Conservation (phyloP, 2,888 invertebrate genomes). For the Zygaena filipendulae region DNA sequence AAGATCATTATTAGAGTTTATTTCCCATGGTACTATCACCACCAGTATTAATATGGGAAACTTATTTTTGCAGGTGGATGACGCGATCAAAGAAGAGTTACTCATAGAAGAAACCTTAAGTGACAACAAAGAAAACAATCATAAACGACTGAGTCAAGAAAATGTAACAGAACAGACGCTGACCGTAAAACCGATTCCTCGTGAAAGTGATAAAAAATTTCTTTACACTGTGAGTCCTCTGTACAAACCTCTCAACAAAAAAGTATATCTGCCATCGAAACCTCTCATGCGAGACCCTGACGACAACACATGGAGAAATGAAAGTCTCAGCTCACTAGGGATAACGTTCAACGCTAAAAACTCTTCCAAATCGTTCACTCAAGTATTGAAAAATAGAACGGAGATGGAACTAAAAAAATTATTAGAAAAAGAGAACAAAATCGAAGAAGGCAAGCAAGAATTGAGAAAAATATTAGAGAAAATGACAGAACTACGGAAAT, state of each 20-base stretch:
- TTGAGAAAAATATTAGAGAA: conserved; percentile 47
- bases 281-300: conserved; percentile 47
- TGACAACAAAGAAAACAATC: conserved; percentile 27
- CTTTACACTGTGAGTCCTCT: conserved; percentile 42
- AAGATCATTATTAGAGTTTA: too few species aligned
- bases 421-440: conserved; percentile 33
- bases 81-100: conserved; percentile 44
- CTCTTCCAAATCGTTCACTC: conserved; percentile 51
- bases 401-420: conserved; percentile 38
- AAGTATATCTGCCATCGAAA: conserved; percentile 46
- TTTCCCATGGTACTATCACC: too few species aligned
- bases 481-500: conserved; percentile 48
- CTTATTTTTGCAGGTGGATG: conserved; percentile 51
- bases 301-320: conserved; percentile 60
- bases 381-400: conserved; percentile 57
- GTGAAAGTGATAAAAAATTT: conserved; percentile 29
- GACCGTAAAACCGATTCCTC: conserved; percentile 38
- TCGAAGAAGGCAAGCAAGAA: conserved; percentile 34
- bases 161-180: too few species aligned
- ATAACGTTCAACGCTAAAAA: conserved; percentile 60
- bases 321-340: conserved; percentile 53
- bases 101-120: conserved; percentile 34
- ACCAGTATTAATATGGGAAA: too few species aligned
- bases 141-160: conserved; percentile 19
- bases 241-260: conserved; percentile 51